Base-by-base conservation (phyloP, 2,888 invertebrate species). In the Coelogynopora nodosa region DNA sequence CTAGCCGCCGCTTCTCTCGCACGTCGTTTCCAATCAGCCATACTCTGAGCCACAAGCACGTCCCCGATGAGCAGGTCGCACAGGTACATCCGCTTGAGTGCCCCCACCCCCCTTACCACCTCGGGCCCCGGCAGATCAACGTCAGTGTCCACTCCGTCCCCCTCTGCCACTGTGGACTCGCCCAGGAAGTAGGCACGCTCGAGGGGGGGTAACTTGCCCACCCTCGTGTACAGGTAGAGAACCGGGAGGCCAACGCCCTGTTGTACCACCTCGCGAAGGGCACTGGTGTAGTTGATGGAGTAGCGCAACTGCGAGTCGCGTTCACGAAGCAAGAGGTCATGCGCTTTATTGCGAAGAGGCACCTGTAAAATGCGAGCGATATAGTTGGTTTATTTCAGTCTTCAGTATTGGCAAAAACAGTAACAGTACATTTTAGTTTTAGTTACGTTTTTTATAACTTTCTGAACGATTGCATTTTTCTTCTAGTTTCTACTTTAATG, bases 11-110 rank as follows among this genome's bases (percentile, higher is more conserved):
- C 30, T 67, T 85, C 85, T 67, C 85, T 26, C 10, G 85, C 85
- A 28, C 85, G 30, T 26, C 85, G 23, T 26, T 85, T 85, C 85
- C 85, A 85, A 1, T 67, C 27, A 27, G 67, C 85, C 18, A 85
- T 27, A 0, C 67, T 28, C 23, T 85, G 85, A 23, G 85, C 26
- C 27, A 85, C 74, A 0, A 85, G 28, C 27, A 85, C 74, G 26
- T 85, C 85, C 26, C 85, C 85, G 67, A 85, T 85, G 2, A 85
- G 67, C n/a, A 85, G 74, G 67, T 85, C 85, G 26, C 85, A 85
- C 0, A 29, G 28, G 30, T 85, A 85, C 27, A 85, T 28, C 2
- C 30, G 13, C 26, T 67, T 67, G 85, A 30, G 67, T 0, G 85
- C 67, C n/a, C 26, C 27, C 23, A 67, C 2, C 74, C 85, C 85